These are phyloP conservation scores for Sebastes jordani DNA, from an alignment of 2,797 vertebrate species.

Conservation along the genomic window DNA sequence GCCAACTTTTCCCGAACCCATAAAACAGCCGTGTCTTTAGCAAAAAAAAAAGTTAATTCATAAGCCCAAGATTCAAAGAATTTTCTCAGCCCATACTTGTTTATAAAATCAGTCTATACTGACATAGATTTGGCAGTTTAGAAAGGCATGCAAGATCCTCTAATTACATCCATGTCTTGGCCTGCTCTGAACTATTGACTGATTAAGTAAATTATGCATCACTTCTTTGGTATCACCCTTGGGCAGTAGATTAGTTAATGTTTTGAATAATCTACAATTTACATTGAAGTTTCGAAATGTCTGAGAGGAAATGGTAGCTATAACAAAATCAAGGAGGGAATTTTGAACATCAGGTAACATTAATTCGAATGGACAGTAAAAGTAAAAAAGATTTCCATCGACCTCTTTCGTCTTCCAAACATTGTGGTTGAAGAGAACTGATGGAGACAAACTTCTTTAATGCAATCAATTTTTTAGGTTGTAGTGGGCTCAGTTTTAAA, in stretches of 20 bases:
- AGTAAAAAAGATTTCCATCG: too few species aligned
- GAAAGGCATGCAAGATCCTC: background rate
- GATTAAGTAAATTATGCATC: background rate
- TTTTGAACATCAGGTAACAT: background rate
- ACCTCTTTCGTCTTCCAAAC: background rate
- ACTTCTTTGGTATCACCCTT: background rate
- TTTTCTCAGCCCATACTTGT: background rate
- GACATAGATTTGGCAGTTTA: background rate
- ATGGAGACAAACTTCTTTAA: background rate
- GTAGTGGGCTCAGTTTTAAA: too few species aligned
- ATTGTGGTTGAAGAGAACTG: background rate
- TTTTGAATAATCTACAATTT: background rate
- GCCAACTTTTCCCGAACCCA: background rate
- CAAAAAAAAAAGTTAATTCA: background rate
- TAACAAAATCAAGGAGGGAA: background rate
- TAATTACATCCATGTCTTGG: background rate
- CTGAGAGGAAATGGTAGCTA: background rate
- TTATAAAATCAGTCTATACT: background rate
- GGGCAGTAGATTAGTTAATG: background rate
- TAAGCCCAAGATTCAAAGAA: background rate
- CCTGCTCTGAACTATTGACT: background rate
- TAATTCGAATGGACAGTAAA: background rate
- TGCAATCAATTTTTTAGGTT: rapidly evolving
- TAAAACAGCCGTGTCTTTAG: background rate
- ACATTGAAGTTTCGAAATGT: background rate